Base-by-base conservation (phyloP, 2,888 invertebrate genomes). In the Drosophila algonquin region DNA sequence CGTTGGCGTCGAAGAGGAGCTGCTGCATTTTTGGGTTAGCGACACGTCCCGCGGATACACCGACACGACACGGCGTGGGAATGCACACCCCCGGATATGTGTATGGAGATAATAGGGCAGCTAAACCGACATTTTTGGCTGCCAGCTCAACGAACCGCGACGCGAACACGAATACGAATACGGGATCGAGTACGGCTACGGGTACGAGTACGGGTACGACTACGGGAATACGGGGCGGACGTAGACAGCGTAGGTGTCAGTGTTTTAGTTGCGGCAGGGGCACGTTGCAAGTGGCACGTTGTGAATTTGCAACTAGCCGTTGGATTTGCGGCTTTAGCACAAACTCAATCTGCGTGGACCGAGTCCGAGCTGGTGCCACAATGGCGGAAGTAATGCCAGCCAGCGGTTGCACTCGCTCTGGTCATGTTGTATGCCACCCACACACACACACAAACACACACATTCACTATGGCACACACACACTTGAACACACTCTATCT, bases 101-200 rank as follows among this genome's bases (percentile, higher is more conserved):
- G 74, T 50, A 73, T 73, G 54, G 54, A 75, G 85, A 85, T 83
- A 80, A 87, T 79, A 65, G 57, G 47, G 63, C 63, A 81, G 84
- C 82, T 87, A 87, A 81, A 81, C 80, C 80, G 72, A 87, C 74
- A 82, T 80, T 78, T 81, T 85, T 77, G 69, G 81, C 75, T 68
- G 55, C 59, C 61, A 63, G 53, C 44, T 48, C 58, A 60, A 61
- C 74, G 47, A 59, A 79, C 73, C 58, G 65, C 62, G 58, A 73
- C 52, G 69, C 63, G 77, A 63, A 55, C 52, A 24, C 57, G 47
- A 48, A 64, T 7, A 24, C 57, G 47, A 48, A 64, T n/a, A 14
- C 40, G 46, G 67, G 52, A 21, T 14, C 18, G 16, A 8, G 32
- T 32, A 32, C 32, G 32, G 32, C 9, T 32, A 32, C 32, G 35